These are phyloP conservation scores for Papilio glaucus DNA, from an alignment of 1,140 invertebrate species.

Conservation along the genomic window DNA sequence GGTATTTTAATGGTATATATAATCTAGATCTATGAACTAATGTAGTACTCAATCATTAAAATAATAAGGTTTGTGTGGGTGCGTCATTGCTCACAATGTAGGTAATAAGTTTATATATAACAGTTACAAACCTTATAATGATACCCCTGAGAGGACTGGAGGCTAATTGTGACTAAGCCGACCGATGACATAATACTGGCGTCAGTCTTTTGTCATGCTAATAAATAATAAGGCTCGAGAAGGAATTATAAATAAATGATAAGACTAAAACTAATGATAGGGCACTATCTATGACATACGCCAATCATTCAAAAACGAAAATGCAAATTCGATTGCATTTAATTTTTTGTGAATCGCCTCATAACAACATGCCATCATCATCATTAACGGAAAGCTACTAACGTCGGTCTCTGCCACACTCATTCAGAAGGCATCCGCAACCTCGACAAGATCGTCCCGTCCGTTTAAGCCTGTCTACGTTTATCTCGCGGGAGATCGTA, in stretches of 20 bases:
- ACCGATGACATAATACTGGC: constrained; percentile 35
- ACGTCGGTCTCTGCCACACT: too few species aligned
- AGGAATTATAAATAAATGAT: constrained; percentile 17
- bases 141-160: constrained; percentile 25
- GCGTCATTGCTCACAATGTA: too few species aligned
- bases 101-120: constrained; percentile 24
- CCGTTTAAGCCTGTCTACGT: too few species aligned
- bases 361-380: too few species aligned
- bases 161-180: constrained; percentile 30
- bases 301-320: not conserved
- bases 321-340: not conserved
- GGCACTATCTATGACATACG: not conserved
- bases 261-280: not conserved
- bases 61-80: too few species aligned
- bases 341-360: not conserved
- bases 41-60: too few species aligned
- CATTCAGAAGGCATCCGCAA: too few species aligned
- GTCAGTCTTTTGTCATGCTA: constrained; percentile 35
- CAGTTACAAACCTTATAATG: constrained; percentile 31
- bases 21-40: too few species aligned
- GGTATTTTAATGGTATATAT: too few species aligned
- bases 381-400: too few species aligned
- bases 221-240: constrained; percentile 17
- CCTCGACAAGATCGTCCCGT: too few species aligned
- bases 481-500: too few species aligned